Evolutionary conservation across 2,888 invertebrate species (phyloP), one percentile per base, ranked within the genome.

Genomic region (Junonia oenone): DNA sequence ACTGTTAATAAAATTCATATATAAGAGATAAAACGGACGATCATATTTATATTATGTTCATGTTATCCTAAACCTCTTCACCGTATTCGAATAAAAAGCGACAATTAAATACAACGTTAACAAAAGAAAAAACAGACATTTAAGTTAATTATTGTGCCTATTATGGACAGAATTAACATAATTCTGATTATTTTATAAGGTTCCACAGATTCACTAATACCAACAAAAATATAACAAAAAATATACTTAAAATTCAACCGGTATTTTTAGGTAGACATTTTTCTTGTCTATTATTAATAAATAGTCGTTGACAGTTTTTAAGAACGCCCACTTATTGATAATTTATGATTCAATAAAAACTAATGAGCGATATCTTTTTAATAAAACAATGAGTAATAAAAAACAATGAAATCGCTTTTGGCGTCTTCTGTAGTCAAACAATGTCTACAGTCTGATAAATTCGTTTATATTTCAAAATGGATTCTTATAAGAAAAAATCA

Each of bases 371-470:
- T 58, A 55, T 35, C 48, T 17, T 9, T 26, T 40, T 40, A 6
- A 17, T 13, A 55, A 43, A 50, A 45, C 50, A 37, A 45, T 49
- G 54, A 49, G 26, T 22, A 31, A 35, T 43, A 33, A 40, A 22
- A 45, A 45, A 45, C 51, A 43, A 33, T 51, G 22, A 31, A 45
- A 33, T 19, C 35, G 33, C 43, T 35, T 35, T 51, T 45, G 31
- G 29, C 26, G 22, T 43, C 6, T 22, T 43, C 26, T 43, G 22
- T 26, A 43, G 13, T 11, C 26, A 22, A 26, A 43, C 22, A 22
- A 26, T 13, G 13, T 26, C 17, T 38, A 3, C 38, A 17, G 11
- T 17, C 5, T 11, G 11, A 1, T n/a, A 19, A 40, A 37, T 15
- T 37, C 3, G 15, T 37, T 8, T 15, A 37, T 33, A n/a, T 11